These are phyloP conservation scores for Climacteris rufus DNA, from an alignment of 2,113 vertebrate genomes.

Conservation along the genomic window DNA sequence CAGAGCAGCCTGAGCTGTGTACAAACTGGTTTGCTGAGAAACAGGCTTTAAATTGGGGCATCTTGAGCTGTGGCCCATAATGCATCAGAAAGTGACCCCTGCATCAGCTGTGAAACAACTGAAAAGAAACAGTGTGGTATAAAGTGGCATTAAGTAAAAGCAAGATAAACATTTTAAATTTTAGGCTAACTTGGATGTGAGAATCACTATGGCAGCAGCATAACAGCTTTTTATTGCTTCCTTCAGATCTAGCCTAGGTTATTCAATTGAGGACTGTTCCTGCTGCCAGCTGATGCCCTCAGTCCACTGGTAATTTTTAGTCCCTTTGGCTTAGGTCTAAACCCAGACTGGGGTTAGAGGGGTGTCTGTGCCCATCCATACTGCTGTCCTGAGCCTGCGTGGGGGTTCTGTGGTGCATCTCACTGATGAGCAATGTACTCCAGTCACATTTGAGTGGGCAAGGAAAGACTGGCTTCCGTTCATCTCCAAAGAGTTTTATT, in stretches of 20 bases:
- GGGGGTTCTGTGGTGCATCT: not conserved
- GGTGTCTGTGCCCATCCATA: not conserved
- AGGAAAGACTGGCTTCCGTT: not conserved
- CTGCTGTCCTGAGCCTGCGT: not conserved
- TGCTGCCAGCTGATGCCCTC: not conserved
- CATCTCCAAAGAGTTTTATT: not conserved
- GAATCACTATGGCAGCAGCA: not conserved
- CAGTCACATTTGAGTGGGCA: not conserved
- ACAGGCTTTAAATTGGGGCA: not conserved
- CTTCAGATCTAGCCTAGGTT: not conserved
- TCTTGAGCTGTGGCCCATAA: not conserved
- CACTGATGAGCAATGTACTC: rapidly evolving
- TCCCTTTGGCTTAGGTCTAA: not conserved
- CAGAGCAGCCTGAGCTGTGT: not conserved
- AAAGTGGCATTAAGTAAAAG: not conserved
- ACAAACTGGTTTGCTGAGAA: not conserved
- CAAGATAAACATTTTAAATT: not conserved
- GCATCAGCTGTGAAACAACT: not conserved
- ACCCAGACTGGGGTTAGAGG: not conserved
- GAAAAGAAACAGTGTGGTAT: not conserved
- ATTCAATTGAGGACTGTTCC: not conserved
- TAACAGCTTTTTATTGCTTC: not conserved
- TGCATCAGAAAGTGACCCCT: not conserved
- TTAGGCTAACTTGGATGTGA: not conserved
- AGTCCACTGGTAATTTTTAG: not conserved